Base-by-base conservation (phyloP, 2,888 invertebrate species). In the Brachypterus glaber region DNA sequence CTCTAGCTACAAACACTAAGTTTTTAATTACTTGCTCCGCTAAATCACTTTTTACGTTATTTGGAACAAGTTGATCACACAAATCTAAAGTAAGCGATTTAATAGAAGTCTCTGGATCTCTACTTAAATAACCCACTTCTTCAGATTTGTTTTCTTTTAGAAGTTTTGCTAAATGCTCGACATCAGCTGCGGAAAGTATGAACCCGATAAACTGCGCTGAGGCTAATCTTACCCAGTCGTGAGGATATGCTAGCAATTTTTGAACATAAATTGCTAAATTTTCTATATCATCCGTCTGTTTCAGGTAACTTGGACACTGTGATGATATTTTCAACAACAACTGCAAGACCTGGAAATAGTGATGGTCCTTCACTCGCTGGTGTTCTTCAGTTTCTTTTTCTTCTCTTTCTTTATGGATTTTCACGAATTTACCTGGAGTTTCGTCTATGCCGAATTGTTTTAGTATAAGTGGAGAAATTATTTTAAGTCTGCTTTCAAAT, bases 191-290 rank as follows among this genome's bases (percentile, higher is more conserved):
- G 1, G 76, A 68, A 37, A 93, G 66, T 33, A 91, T 70, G 31
- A 77, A 72, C 0, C 84, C 82, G 29, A 92, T 63, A 44, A 90
- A 72, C 59, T 88, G 86, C 0, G 81, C 75, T 0, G 89, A 74
- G 40, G 76, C 75, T 30, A 88, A 67, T 37, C 91, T 74, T 0
- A 93, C 87, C 91, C 91, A 91, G 18, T 79, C 73, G 58, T 93
- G 92, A 9, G 87, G 83, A 61, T 93, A 81, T 0, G 74, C 78
- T 11, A 93, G 60, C 29, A 88, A 71, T 12, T 69, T 71, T 62
- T 87, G 83, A 50, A 79, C 74, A 54, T 78, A 73, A 57, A 77
- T 77, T 35, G 73, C 70, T 51, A 82, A 63, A 41, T 73, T 73
- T 42, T 82, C 74, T 2, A 73, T 65, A 33, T 72, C 67, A 17